Base-by-base conservation (phyloP, 2,888 invertebrate species). In the Catocala sponsa region DNA sequence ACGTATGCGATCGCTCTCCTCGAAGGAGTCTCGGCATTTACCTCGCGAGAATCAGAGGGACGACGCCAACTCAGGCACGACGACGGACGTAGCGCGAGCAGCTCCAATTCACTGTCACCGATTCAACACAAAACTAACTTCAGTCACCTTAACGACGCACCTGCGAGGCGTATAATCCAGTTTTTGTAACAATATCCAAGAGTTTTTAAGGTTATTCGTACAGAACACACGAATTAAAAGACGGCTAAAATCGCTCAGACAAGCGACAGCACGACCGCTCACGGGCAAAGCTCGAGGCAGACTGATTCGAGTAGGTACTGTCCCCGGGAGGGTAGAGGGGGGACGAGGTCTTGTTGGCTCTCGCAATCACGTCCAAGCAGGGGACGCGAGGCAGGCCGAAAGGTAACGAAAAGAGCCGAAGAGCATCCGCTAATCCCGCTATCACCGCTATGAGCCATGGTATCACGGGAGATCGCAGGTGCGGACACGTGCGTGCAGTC, bases 1-100 rank as follows among this genome's bases (percentile, higher is more conserved):
- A 91, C 91, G 90, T 91, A 90, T 87, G 86, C 88, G 85, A 86
- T 87, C 82, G 85, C 80, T 86, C 84, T 85, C 79, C 78, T 84
- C 82, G 82, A 84, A 88, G 84, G 84, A 90, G 89, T 87, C 85
- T 87, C 87, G 84, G 84, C 86, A 89, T 89, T 91, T 92, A 92
- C 91, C 91, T 93, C 87, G 87, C 87, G 86, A 90, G 90, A 89
- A 85, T 84, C 86, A 84, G 88, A 89, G 89, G 89, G 90, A 88
- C 88, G 88, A 90, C 90, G 89, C 89, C 88, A 90, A 86, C 88
- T 89, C 88, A 86, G 88, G 88, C 88, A 88, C 87, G 87, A 89
- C 88, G 88, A 84, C 81, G 81, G 84, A 88, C 81, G 88, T 85
- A 87, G 88, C 88, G 85, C 87, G 83, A 87, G 74, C 85, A 88